phyloP scores from a whole-genome alignment of 2,797 vertebrate genomes.

The Chaenodraco wilsoni region DNA sequence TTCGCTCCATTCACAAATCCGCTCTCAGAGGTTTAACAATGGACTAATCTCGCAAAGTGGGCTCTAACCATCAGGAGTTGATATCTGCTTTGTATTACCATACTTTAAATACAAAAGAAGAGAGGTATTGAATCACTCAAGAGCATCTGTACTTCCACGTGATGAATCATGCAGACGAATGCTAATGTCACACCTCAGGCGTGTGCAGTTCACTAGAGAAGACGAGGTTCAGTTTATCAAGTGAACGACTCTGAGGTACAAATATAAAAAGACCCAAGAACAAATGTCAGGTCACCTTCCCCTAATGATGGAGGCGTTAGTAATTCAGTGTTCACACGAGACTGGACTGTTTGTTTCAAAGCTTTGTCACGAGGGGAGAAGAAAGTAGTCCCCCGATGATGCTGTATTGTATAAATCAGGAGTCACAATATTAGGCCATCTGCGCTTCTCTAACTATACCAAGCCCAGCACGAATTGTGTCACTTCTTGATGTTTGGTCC shows the following conservation, averaged over 20 bases:
- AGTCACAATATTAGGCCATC: conserved; percentile 19
- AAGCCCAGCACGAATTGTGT: conserved; percentile 9
- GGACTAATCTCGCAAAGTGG: background rate
- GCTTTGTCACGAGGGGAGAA: background rate
- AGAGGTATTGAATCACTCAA: background rate
- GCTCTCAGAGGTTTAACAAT: background rate
- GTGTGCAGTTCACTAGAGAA: conserved; percentile 22
- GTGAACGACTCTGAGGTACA: conserved; percentile 38
- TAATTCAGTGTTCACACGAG: conserved; percentile 5
- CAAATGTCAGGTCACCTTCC: conserved; percentile 33
- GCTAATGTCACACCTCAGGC: background rate
- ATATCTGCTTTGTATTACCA: background rate
- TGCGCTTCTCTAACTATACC: conserved; percentile 13
- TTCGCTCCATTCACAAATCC: background rate
- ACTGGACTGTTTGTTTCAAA: background rate
- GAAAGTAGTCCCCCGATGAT: too few relatives aligned
- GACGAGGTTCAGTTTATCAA: conserved; percentile 51
- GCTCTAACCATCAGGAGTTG: background rate
- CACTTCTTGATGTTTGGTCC: conserved; percentile 8
- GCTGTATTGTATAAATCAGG: too few relatives aligned
- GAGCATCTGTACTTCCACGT: background rate
- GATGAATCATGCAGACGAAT: conserved; percentile 18
- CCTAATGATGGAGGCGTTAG: conserved; percentile 36
- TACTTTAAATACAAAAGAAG: background rate
- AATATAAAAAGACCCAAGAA: conserved; percentile 18